Base-by-base conservation (phyloP, 2,797 vertebrate species). In the Pelochelys cantorii region DNA sequence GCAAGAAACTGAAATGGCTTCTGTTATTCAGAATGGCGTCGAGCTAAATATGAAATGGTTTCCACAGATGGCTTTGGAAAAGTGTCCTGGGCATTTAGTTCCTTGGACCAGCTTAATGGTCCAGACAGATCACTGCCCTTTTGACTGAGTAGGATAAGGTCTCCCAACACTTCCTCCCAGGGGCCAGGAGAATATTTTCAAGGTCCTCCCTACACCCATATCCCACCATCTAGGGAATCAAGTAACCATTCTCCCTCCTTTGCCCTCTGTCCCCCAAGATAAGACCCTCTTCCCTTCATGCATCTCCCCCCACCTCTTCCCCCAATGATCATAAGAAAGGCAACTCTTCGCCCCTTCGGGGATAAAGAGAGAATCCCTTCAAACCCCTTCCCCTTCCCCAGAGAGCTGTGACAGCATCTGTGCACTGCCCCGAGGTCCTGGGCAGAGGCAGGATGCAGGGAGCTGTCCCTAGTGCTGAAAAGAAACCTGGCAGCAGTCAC, bases 391-490 rank as follows among this genome's bases (percentile, higher is more conserved):
- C 10, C 22, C 5, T 52, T 25, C 74, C 74, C 23, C 42, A 8
- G 25, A 15, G 22, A 48, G 13, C 25, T 23, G n/a, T 0, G 1
- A 5, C 9, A 27, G 10, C 14, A 2, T 6, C 52, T 11, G n/a
- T 5, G 65, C 20, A 7, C 4, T 25, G 54, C 83, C 53, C 3
- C 0, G 2, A 31, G 42, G 54, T n/a, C 54, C 77, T 54, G 31
- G 34, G 27, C 57, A 15, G 27, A 42, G 52, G 8, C 42, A 11
- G 56, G 68, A 71, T 4, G 2, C 12, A 5, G 13, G 74, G 74
- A 77, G 48, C 74, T 77, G 27, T 77, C 74, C 42, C 25, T 29
- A 23, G 74, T 77, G 42, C 74, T 77, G 74, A 77, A 71, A n/a
- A 12, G 22, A 23, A 48, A 77, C 25, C 42, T 14, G 7, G n/a